Conservation (phyloP, 2,888 invertebrate genomes). For the Gymnosoma rotundatum region DNA sequence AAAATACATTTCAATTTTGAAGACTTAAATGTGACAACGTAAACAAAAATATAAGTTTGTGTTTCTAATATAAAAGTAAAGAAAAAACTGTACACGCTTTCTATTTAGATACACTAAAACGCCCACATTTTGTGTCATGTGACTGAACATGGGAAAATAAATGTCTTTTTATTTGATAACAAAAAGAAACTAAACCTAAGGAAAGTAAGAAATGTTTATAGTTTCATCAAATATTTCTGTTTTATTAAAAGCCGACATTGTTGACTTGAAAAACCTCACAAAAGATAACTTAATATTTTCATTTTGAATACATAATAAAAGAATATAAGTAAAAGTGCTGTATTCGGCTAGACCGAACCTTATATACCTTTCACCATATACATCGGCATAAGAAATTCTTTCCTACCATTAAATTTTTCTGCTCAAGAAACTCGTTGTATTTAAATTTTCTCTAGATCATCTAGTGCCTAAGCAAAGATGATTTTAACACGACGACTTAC, state of each 20-base stretch:
- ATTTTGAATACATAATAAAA: background rate
- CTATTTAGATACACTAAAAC: constrained; percentile 51
- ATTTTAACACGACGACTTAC: no score
- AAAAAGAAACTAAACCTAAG: background rate
- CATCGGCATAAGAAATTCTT: no score
- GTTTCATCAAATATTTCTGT: background rate
- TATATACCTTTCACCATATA: no score
- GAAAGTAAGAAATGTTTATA: background rate
- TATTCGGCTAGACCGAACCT: no score
- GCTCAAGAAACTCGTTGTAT: no score
- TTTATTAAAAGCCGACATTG: background rate
- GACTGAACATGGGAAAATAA: background rate
- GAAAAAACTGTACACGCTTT: background rate
- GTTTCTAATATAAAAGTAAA: no score
- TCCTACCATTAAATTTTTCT: no score
- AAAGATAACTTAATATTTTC: constrained; percentile 17
- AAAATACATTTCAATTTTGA: no score
- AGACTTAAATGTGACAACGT: no score
- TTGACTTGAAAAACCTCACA: background rate
- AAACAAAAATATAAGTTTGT: background rate
- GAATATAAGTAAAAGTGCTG: no score
- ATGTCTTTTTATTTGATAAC: background rate
- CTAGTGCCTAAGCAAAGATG: no score
- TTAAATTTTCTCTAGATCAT: no score
- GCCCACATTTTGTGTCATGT: constrained; percentile 35